Conservation (phyloP, 2,113 vertebrate genomes). For the Lagenorhynchus albirostris region DNA sequence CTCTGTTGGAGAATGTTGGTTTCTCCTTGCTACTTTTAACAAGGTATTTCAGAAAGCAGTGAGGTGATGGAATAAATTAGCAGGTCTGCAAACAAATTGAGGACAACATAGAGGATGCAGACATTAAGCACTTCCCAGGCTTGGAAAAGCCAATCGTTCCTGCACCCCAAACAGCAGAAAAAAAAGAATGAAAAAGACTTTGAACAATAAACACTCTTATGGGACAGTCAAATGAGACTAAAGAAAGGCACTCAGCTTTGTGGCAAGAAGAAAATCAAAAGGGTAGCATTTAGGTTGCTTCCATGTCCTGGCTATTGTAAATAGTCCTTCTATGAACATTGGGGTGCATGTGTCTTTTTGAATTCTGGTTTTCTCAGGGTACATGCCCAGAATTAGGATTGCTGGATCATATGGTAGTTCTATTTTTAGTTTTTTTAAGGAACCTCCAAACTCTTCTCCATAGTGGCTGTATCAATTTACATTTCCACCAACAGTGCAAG, state of each 20-base stretch:
- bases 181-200: background rate
- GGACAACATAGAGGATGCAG: background rate
- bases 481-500: no score
- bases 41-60: background rate
- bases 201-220: background rate
- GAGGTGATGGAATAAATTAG: background rate
- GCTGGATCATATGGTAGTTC: no score
- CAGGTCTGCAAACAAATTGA: background rate
- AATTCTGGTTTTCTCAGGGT: no score
- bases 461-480: no score
- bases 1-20: background rate
- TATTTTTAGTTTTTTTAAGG: no score
- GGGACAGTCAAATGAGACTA: background rate
- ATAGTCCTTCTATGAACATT: no score
- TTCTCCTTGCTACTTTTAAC: background rate
- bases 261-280: background rate
- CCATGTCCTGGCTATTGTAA: no score
- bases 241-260: background rate
- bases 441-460: no score
- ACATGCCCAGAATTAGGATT: no score
- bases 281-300: background rate
- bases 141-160: background rate
- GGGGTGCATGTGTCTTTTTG: no score
- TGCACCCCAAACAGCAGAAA: background rate
- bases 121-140: background rate